Base-by-base conservation (phyloP, 1,140 invertebrate species). In the Neodiprion pinetum region DNA sequence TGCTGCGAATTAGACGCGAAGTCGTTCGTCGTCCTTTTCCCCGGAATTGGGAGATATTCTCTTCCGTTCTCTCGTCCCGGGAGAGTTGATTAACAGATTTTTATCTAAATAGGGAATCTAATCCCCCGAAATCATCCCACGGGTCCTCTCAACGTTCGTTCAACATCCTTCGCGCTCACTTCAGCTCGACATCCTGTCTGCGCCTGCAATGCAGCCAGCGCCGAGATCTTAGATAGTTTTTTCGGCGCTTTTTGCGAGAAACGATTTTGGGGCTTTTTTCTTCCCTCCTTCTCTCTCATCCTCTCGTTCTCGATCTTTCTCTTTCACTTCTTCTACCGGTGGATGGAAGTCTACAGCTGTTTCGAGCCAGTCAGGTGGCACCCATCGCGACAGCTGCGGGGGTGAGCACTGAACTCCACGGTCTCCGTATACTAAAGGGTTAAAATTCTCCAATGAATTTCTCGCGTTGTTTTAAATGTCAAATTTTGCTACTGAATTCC, bases 301-400 rank as follows among this genome's bases (percentile, higher is more conserved):
- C 28, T 5, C 28, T 40, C 28, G 28, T 5, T 40, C 28, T 40
- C 28, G 28, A 1, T 40, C 1, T 40, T 40, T 40, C 28, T 40
- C 28, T 40, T 40, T 40, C 28, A 40, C 53, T 7, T 61, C 8
- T 17, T 14, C 53, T 12, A 61, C 53, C 11, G 50, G n/a, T 12
- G n/a, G 53, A 17, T 14, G 53, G 53, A 17, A 61, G 40, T 11
- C 76, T 82, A 81, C 83, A 84, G 83, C 83, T 84, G 83, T 80
- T 78, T 73, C 70, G 69, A 71, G 68, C 49, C 67, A 71, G 80
- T 83, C 82, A 84, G 82, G 80, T 84, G 83, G 82, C 81, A 76
- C 76, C 81, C 79, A 70, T 74, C 71, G 72, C 76, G 81, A 83
- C 83, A 84, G 83, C 82, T 84, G 83, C 76, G 81, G 80, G 82